Evolutionary conservation across 2,113 vertebrate species (phyloP).

Genomic region (Cryptomyrus ogoouensis): DNA sequence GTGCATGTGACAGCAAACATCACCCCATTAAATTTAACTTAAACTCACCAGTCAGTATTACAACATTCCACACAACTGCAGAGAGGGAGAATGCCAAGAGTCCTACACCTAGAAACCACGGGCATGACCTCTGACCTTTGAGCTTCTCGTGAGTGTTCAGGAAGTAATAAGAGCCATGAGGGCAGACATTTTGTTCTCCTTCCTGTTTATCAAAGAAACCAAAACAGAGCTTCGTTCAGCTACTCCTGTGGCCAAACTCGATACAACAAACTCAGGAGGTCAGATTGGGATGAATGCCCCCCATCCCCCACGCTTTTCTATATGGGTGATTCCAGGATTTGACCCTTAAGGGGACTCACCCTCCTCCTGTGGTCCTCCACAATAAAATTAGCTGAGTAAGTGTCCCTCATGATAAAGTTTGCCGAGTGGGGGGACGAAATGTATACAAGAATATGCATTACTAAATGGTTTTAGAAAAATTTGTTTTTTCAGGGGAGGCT

Average conservation of each 20-base stretch:
- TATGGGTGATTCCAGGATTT: background rate
- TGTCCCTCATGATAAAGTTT: background rate
- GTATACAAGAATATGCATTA: background rate
- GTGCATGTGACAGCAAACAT: background rate
- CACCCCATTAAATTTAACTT: background rate
- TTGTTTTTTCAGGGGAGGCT: background rate
- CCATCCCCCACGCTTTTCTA: background rate
- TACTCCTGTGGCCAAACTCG: background rate
- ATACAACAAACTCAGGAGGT: background rate
- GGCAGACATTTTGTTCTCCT: slow-evolving; percentile 11
- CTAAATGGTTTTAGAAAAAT: too few species aligned
- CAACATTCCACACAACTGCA: background rate
- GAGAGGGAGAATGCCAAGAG: background rate
- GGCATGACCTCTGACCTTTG: background rate
- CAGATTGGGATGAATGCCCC: background rate
- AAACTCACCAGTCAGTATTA: background rate
- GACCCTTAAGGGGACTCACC: background rate
- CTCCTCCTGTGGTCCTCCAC: too few species aligned
- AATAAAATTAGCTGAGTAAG: background rate
- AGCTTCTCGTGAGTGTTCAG: background rate
- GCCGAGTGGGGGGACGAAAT: too few species aligned
- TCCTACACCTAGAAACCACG: background rate
- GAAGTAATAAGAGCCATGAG: background rate
- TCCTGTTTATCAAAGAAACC: slow-evolving; percentile 5
- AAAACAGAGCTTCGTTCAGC: background rate